A percentile compares a stretch with the other conserved stretches of the same genome.
Conservation (phyloP, 2,888 invertebrate species). For the Polydrusus pterygomalis region DNA sequence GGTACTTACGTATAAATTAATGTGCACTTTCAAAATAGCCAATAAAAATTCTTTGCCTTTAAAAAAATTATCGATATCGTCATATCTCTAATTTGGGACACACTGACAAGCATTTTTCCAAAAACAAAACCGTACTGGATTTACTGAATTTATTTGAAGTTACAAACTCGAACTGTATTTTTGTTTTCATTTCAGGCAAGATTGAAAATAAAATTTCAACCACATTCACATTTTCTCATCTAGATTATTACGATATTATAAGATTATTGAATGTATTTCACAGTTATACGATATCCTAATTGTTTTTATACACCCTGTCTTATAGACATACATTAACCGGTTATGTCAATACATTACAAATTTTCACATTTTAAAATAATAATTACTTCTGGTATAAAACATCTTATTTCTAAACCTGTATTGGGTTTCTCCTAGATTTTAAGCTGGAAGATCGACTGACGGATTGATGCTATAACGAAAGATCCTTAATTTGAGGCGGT, state of each 20-base stretch:
- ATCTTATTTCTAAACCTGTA: conserved; percentile 66
- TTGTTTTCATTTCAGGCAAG: too few species aligned
- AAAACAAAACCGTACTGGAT: too few species aligned
- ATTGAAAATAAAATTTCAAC: too few species aligned
- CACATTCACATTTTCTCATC: too few species aligned
- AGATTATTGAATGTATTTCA: not conserved
- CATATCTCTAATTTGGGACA: too few species aligned
- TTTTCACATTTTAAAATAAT: conserved; percentile 20
- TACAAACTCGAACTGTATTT: too few species aligned
- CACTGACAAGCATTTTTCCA: too few species aligned
- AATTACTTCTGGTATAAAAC: conserved; percentile 40
- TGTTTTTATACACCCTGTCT: conserved; percentile 8
- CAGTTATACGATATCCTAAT: not conserved
- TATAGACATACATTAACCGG: conserved; percentile 12
- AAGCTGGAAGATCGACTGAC: conserved; percentile 67
- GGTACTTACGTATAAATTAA: too few species aligned
- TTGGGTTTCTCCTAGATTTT: conserved; percentile 68
- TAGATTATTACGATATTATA: not conserved
- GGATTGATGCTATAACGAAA: conserved; percentile 69
- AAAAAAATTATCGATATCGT: too few species aligned
- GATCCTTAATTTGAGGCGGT: conserved; percentile 66
- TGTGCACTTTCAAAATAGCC: too few species aligned
- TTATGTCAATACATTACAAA: conserved; percentile 12
- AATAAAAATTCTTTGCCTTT: too few species aligned
- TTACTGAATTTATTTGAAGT: too few species aligned